Base-by-base conservation (phyloP, 2,888 invertebrate genomes). In the Gnatocerus cornutus region DNA sequence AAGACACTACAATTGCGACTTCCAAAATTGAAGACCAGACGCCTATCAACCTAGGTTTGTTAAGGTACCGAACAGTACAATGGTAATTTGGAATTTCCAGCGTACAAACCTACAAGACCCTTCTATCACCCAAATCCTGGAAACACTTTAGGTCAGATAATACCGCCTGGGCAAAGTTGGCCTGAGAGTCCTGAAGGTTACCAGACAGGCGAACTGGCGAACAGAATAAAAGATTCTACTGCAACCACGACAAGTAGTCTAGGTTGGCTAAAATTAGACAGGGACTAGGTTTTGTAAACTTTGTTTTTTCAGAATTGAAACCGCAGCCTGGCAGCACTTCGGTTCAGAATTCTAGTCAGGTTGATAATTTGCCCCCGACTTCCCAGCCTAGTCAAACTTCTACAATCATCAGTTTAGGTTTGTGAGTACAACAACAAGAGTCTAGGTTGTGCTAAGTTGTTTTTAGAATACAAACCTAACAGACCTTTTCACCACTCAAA, bases 141-240 rank as follows among this genome's bases (percentile, higher is more conserved):
- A 10, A 39, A 61, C n/a, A 21, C 12, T 13, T 2, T 59, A n/a
- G 56, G 58, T 8, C 76, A 73, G 52, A 68, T 71, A n/a, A 68
- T 76, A 9, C 73, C 73, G 3, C 71, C 76, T 7, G 75, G 75
- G 14, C 61, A 64, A 65, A 74, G 75, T 37, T 76, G 74, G 73
- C 76, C 73, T 4, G 69, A 56, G 33, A 70, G 56, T 7, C 50
- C 68, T 1, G 63, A 69, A 62, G 53, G 55, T 46, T 61, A 73
- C 37, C 41, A 56, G 21, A n/a, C n/a, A n/a, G n/a, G n/a, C n/a
- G n/a, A n/a, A 56, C 7, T 10, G 10, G 13, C 9, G 8, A 29
- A 63, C 7, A 62, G 21, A 27, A n/a, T 62, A 9, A 16, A 61
- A 37, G 50, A 58, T 7, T 21, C 14, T 16, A 58, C 8, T 16